A percentile compares a stretch with the other conserved stretches of the same genome.
Conservation (phyloP, 1,140 invertebrate genomes). For the Meloidogyne floridensis region DNA sequence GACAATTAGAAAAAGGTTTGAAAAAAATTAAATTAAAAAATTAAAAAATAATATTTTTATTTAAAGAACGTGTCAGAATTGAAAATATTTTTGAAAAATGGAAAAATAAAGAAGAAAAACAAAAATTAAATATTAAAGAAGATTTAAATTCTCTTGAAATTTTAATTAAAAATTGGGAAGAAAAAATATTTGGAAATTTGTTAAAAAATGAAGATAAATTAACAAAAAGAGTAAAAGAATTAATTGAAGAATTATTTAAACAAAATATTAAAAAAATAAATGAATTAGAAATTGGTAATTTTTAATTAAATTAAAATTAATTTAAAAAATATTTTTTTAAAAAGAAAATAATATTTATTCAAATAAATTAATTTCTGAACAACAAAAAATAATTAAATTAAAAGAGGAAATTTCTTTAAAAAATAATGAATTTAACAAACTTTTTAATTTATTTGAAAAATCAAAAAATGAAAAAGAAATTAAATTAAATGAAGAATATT, state of each 20-base stretch:
- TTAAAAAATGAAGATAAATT: neutral
- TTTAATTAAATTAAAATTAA: too few species aligned
- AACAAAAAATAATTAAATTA: conserved; percentile 8
- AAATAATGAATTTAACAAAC: neutral
- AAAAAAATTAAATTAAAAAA: neutral
- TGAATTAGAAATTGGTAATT: conserved; percentile 8
- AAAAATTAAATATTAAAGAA: neutral
- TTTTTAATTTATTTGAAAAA: neutral
- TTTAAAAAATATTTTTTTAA: neutral
- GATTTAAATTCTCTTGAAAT: neutral
- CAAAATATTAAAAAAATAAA: conserved; percentile 5
- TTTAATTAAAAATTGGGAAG: conserved; percentile 16
- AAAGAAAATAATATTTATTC: neutral
- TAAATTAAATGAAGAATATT: neutral
- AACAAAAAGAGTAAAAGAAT: conserved; percentile 1
- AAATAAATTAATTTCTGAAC: neutral
- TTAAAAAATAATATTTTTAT: neutral
- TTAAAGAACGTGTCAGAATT: neutral
- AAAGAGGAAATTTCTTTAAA: neutral
- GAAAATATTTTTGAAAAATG: conserved; percentile 7
- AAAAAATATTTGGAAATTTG: neutral
- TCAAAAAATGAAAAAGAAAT: neutral
- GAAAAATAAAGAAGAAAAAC: neutral
- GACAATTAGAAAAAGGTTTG: conserved; percentile 6
- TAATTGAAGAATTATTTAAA: conserved; percentile 7